A percentile compares a stretch with the other conserved stretches of the same genome.
Conservation (phyloP, 2,888 invertebrate genomes). For the Andrena trimmerana region DNA sequence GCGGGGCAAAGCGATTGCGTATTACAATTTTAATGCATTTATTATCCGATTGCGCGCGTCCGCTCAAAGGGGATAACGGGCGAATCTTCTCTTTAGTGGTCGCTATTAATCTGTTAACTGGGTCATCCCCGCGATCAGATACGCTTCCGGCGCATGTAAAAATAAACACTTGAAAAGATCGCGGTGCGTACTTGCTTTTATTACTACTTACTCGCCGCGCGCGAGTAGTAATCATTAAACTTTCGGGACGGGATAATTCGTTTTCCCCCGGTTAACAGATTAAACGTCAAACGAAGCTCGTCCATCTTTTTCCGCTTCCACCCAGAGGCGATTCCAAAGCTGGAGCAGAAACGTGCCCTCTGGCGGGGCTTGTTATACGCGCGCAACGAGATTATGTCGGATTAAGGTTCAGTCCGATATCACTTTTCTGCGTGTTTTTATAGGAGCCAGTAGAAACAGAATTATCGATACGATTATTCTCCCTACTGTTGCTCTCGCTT, state of each 20-base stretch:
- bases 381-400: slow-evolving; percentile 7
- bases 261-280: slow-evolving; percentile 4
- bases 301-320: neutral
- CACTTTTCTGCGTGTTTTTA: neutral
- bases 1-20: slow-evolving; percentile 22
- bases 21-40: slow-evolving; percentile 41
- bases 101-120: neutral
- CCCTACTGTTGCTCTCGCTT: neutral
- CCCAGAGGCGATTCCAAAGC: neutral
- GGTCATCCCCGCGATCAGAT: neutral
- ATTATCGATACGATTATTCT: neutral
- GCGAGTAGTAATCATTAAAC: neutral
- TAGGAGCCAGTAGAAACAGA: neutral
- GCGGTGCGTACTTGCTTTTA: neutral
- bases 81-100: neutral
- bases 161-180: neutral
- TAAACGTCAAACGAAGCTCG: slow-evolving; percentile 10
- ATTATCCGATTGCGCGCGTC: slow-evolving; percentile 27
- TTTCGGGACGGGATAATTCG: neutral
- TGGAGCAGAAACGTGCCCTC: neutral
- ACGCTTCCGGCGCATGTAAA: neutral
- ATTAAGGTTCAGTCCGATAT: neutral
- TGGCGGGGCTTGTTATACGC: neutral
- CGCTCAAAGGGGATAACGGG: neutral
- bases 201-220: neutral